A percentile compares a stretch with the other conserved stretches of the same genome.
phyloP scores from a whole-genome alignment of 2,113 vertebrate genomes.

The Podarcis cretensis region DNA sequence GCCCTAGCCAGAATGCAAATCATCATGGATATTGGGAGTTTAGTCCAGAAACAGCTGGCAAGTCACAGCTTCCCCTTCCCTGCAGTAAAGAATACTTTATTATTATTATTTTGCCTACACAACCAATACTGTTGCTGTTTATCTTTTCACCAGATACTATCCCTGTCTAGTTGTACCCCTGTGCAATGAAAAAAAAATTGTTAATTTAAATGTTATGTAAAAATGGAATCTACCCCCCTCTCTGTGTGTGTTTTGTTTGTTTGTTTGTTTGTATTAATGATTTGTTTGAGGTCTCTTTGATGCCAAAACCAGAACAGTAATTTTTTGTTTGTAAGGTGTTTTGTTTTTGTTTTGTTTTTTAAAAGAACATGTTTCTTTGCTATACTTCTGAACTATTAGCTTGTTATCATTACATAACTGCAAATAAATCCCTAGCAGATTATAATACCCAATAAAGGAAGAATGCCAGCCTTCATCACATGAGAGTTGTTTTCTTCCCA shows the following conservation, averaged over 20 bases:
- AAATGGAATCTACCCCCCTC: not conserved
- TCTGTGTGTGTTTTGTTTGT: too few relatives aligned
- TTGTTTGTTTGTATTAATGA: too few relatives aligned
- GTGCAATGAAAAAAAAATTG: not conserved
- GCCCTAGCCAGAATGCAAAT: too few relatives aligned
- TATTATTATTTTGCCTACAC: too few relatives aligned
- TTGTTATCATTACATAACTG: not conserved
- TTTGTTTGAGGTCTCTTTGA: not conserved
- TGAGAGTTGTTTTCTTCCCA: not conserved
- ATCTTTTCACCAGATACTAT: not conserved
- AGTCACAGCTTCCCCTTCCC: not conserved
- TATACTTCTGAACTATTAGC: not conserved
- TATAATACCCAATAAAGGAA: conserved; percentile 1
- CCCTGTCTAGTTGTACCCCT: too few relatives aligned
- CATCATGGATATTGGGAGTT: too few relatives aligned
- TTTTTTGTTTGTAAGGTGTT: not conserved
- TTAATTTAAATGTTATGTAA: not conserved
- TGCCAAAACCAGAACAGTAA: not conserved
- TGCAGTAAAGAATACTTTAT: not conserved
- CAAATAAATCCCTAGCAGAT: not conserved
- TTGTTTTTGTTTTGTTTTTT: not conserved
- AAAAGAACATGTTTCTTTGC: not conserved
- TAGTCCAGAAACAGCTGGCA: too few relatives aligned
- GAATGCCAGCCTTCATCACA: not conserved
- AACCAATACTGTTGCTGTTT: not conserved